Conservation (phyloP, 2,888 invertebrate genomes). For the Dicyrtoma fusca region DNA sequence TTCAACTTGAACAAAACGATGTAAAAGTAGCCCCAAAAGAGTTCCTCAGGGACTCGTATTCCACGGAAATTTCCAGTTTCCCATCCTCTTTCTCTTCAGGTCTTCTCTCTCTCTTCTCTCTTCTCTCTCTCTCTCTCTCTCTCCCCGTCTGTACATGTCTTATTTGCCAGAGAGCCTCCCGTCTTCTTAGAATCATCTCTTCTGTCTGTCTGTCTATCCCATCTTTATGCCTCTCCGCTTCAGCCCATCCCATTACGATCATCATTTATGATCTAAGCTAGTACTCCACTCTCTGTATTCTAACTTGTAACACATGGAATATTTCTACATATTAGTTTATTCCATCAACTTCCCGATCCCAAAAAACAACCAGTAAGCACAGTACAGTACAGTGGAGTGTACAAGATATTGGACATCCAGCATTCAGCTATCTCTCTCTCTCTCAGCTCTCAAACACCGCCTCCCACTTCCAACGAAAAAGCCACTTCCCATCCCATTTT, state of each 20-base stretch:
- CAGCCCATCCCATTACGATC: conserved; percentile 37
- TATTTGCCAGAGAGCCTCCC: conserved; percentile 26
- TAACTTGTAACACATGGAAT: neutral
- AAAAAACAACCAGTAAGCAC: neutral
- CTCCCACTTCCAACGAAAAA: neutral
- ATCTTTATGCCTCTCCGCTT: conserved; percentile 36
- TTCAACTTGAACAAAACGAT: conserved; percentile 49
- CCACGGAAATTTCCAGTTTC: conserved; percentile 34
- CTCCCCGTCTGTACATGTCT: neutral
- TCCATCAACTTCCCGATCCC: neutral
- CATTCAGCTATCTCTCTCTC: no score
- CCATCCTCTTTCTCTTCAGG: conserved; percentile 10
- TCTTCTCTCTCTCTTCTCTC: conserved; percentile 5
- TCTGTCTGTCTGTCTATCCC: conserved; percentile 31
- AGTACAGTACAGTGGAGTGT: no score
- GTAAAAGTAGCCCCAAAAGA: conserved; percentile 53
- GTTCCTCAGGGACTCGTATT: conserved; percentile 50
- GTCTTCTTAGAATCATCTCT: conserved; percentile 32
- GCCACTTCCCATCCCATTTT: conserved; percentile 11
- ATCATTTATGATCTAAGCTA: conserved; percentile 37
- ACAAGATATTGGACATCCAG: no score
- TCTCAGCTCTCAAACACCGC: no score
- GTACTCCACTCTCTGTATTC: conserved; percentile 1
- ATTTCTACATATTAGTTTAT: neutral
- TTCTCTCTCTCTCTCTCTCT: conserved; percentile 14